Evolutionary conservation across 2,888 invertebrate species (phyloP).

Genomic region (Heteromurus nitidus): DNA sequence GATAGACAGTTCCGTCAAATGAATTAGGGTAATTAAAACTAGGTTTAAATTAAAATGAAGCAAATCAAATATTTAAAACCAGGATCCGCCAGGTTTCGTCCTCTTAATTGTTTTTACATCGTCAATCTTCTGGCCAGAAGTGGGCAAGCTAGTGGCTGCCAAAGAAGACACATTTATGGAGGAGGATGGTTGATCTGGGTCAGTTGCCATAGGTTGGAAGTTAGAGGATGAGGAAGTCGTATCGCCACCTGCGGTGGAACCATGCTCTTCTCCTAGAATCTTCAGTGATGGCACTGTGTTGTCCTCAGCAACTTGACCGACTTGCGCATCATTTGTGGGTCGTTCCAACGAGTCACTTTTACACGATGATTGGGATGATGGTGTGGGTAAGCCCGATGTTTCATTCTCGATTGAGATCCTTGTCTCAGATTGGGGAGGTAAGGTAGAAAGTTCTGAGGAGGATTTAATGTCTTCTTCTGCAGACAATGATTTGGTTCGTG

Average conservation of each 20-base stretch:
- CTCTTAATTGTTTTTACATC: slow-evolving; percentile 79
- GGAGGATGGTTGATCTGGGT: background rate
- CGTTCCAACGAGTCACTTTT: too few species aligned
- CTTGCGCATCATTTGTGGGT: too few species aligned
- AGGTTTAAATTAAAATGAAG: background rate
- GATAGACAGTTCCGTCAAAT: too few species aligned
- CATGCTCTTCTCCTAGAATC: background rate
- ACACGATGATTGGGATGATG: background rate
- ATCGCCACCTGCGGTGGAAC: background rate
- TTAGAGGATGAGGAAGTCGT: background rate
- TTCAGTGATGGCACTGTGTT: slow-evolving; percentile 22
- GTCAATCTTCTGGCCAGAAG: slow-evolving; percentile 77
- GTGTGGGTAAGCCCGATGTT: too few species aligned
- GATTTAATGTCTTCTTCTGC: background rate
- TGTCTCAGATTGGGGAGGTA: background rate
- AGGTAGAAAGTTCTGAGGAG: background rate
- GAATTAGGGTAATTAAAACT: too few species aligned
- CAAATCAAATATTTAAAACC: slow-evolving; percentile 31
- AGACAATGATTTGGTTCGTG: slow-evolving; percentile 9
- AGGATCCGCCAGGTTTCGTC: slow-evolving; percentile 77
- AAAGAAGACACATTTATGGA: slow-evolving; percentile 73
- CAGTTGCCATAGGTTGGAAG: too few species aligned
- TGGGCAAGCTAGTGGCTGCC: slow-evolving; percentile 76
- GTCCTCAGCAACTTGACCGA: slow-evolving; percentile 6
- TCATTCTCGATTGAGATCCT: too few species aligned